Evolutionary conservation across 2,888 invertebrate species (phyloP), one percentile per base, ranked within the genome.

Genomic region (Xanthia icteritia): DNA sequence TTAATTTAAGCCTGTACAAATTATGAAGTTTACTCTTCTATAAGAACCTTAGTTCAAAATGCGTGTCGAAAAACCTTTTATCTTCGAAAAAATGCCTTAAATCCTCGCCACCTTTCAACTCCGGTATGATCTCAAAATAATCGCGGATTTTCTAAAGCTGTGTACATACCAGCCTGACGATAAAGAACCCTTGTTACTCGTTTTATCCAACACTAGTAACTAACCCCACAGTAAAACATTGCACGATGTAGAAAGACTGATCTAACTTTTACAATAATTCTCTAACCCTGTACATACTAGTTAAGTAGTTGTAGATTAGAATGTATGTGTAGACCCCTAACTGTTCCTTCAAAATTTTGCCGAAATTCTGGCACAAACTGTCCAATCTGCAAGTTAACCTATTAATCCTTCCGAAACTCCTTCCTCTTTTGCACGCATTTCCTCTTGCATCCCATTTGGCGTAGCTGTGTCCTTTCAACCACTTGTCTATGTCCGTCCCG

Each of bases 151-250:
- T 84, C 51, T 69, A 86, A 88, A 89, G 91, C 90, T 91, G 90
- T 87, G 85, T 86, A 86, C 27, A 86, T 87, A 80, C 85, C 90
- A 95, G 94, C 95, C 93, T 94, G 92, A 91, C 93, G 96, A 95
- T 95, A 93, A 96, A 96, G 96, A 95, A 94, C 96, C 95, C 94
- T 92, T 94, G 96, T 96, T 96, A 96, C 95, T 92, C 84, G 88
- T 90, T 91, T 88, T 90, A 89, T 92, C 95, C 95, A 95, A 96
- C 96, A 96, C 95, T 93, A 92, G 91, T 94, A 90, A 93, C 93
- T 95, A 95, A 95, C 93, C 89, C 77, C 83, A 84, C 87, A 85
- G 31, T 88, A 83, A 86, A 86, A 76, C 86, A 82, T 82, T 88
- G 88, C 88, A 88, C 77, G 86, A 84, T 54, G 68, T 82, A 86